Percentiles rank a stretch among this genome's conserved stretches.
phyloP scores from a whole-genome alignment of 2,888 invertebrate species.

The Cryptocephalus primarius region DNA sequence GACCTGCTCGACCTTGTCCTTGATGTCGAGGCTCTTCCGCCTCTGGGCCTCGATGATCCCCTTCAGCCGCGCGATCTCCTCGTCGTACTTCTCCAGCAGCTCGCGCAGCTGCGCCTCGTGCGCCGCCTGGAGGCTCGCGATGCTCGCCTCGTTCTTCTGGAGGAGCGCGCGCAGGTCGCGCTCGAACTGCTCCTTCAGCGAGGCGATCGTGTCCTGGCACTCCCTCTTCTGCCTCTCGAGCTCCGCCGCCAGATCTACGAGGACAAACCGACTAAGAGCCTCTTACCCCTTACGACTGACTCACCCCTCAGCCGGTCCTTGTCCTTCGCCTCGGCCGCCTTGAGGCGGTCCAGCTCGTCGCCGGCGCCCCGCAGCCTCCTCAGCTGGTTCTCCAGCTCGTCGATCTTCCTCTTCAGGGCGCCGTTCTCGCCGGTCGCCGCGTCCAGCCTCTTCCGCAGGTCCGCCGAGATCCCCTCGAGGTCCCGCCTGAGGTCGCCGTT shows the following conservation, averaged over 20 bases:
- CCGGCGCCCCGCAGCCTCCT: neutral
- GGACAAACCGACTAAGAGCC: too few species aligned
- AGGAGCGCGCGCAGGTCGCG: constrained; percentile 42
- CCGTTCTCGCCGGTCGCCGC: constrained; percentile 2
- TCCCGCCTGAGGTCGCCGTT: constrained; percentile 12
- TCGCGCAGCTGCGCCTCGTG: constrained; percentile 44
- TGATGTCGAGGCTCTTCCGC: constrained; percentile 17
- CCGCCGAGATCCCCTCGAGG: constrained; percentile 1
- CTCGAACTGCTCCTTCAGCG: constrained; percentile 44
- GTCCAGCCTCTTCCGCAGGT: neutral
- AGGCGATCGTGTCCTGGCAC: constrained; percentile 24
- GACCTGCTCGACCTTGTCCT: constrained; percentile 19
- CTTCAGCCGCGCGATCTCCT: constrained; percentile 33
- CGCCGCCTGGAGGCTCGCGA: constrained; percentile 42
- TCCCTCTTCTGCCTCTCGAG: constrained; percentile 24
- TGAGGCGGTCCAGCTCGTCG: neutral
- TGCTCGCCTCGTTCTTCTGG: constrained; percentile 44
- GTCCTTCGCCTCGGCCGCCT: neutral
- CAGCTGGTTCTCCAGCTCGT: constrained; percentile 5
- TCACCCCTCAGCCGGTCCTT: neutral
- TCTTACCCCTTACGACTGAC: too few species aligned
- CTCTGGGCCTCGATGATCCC: constrained; percentile 16
- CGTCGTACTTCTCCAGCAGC: constrained; percentile 40
- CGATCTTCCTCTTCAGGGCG: constrained; percentile 5
- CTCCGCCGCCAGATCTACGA: constrained; percentile 3